Conservation (phyloP, 2,113 vertebrate genomes). For the zebrafish (Danio rerio) region GRCz12tu NC_133179.1:24072001-24072500, state of each 20-base stretch:
- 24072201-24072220: not conserved
- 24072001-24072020: not conserved
- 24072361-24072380: not conserved
- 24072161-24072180: not conserved
- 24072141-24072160: not conserved
- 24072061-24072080: not conserved
- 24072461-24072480: not conserved
- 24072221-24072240: no score
- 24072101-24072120: not conserved
- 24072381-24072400: not conserved
- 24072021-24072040: slow-evolving; percentile 7
- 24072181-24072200: not conserved
- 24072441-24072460: slow-evolving; percentile 2
- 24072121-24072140: not conserved
- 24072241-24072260: not conserved
- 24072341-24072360: not conserved
- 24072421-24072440: not conserved
- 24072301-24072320: not conserved
- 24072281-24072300: not conserved
- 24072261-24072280: not conserved
- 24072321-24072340: not conserved
- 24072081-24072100: not conserved
- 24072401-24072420: not conserved
- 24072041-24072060: not conserved
- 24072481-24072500: slow-evolving; percentile 12